These are phyloP conservation scores for Bubo blakistoni DNA, from an alignment of 2,113 vertebrate species.

Conservation along the genomic window DNA sequence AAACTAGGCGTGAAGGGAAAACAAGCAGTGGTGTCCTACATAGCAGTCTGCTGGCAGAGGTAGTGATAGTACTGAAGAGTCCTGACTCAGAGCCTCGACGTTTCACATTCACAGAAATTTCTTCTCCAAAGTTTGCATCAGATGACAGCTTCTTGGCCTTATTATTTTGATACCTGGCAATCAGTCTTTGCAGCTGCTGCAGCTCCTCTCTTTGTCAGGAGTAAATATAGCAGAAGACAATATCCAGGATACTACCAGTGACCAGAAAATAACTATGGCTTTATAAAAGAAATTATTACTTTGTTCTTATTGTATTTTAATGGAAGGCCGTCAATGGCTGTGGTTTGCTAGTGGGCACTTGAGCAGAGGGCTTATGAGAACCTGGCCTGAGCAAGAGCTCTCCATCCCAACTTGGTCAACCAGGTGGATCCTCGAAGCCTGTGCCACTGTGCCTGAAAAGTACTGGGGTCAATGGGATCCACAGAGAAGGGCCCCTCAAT, in stretches of 20 bases:
- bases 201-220: background rate
- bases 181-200: background rate
- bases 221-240: background rate
- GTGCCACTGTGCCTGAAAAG: background rate
- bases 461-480: background rate
- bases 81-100: background rate
- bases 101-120: background rate
- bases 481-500: background rate
- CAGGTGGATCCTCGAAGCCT: background rate
- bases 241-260: background rate
- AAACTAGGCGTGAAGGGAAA: background rate
- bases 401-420: background rate
- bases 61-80: background rate
- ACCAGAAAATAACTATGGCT: background rate
- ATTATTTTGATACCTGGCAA: background rate
- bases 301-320: background rate
- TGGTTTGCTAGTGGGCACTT: background rate
- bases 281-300: background rate
- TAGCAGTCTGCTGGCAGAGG: background rate
- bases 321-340: background rate
- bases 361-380: background rate
- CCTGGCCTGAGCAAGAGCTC: background rate
- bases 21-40: background rate
- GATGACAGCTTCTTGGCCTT: background rate
- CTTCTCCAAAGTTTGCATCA: constrained; percentile 15